Conservation (phyloP, 35 echinoderm and acorn worm species). For the Chiridota heheva region DNA sequence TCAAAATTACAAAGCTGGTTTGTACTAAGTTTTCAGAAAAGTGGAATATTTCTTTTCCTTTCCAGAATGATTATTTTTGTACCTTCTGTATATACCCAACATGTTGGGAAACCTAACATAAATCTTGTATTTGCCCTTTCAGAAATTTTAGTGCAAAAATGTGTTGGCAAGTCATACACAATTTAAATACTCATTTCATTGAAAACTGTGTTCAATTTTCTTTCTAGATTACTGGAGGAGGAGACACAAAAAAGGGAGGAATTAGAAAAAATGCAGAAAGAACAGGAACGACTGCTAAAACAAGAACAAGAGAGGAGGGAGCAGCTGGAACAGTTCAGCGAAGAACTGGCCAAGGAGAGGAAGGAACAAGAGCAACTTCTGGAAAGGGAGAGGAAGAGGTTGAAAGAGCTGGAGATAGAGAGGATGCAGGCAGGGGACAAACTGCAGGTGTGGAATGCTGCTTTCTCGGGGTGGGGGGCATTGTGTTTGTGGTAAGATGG, state of each 20-base stretch:
- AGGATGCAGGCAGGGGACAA: conserved; percentile 66
- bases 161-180: no score
- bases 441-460: conserved; percentile 40
- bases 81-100: no score
- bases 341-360: conserved; percentile 56
- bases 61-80: no score
- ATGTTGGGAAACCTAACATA: no score
- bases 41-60: no score
- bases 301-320: conserved; percentile 74
- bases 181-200: no score
- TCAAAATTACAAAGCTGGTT: no score
- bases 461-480: neutral
- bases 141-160: no score
- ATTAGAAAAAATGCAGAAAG: conserved; percentile 64
- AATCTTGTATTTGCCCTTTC: no score
- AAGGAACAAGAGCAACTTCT: conserved; percentile 52
- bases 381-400: conserved; percentile 59
- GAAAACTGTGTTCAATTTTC: no score
- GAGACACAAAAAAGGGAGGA: conserved; percentile 66
- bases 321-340: conserved; percentile 64
- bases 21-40: no score
- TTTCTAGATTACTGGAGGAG: conserved; percentile 59
- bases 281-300: conserved; percentile 64
- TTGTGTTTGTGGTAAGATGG: neutral
- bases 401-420: conserved; percentile 55